phyloP scores from a whole-genome alignment of 2,113 vertebrate species.

The Gnathonemus longibarbis region DNA sequence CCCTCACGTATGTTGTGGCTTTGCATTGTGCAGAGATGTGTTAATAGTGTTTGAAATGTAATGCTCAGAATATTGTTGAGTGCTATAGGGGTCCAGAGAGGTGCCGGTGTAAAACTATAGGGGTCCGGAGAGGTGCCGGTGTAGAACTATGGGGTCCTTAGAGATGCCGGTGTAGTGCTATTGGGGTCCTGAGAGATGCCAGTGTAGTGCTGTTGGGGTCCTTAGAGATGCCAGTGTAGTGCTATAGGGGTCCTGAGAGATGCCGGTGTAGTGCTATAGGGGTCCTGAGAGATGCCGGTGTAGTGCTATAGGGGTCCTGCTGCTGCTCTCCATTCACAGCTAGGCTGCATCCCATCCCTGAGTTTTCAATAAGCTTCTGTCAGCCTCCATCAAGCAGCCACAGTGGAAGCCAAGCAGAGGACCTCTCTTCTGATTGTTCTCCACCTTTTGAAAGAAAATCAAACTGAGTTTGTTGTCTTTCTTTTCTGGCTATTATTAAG shows the following conservation, averaged over 20 bases:
- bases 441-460: slow-evolving; percentile 67
- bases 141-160: neutral
- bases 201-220: neutral
- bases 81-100: neutral
- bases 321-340: neutral
- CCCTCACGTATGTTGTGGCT: neutral
- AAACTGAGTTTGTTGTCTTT: slow-evolving; percentile 70
- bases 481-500: slow-evolving; percentile 54
- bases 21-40: neutral
- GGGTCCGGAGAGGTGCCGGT: neutral
- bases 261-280: slow-evolving; percentile 32
- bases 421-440: slow-evolving; percentile 67
- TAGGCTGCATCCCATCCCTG: neutral
- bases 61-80: neutral
- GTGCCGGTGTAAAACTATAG: neutral
- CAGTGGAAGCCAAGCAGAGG: slow-evolving; percentile 42
- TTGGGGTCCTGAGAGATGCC: neutral
- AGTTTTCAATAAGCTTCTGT: slow-evolving; percentile 62
- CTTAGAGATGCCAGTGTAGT: neutral
- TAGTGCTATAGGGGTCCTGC: slow-evolving; percentile 23
- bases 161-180: too few relatives aligned
- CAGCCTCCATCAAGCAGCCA: slow-evolving; percentile 62
- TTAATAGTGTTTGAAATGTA: neutral
- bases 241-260: neutral
- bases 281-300: slow-evolving; percentile 37